phyloP scores from a whole-genome alignment of 2,888 invertebrate species.

The Schizaphis graminum region DNA sequence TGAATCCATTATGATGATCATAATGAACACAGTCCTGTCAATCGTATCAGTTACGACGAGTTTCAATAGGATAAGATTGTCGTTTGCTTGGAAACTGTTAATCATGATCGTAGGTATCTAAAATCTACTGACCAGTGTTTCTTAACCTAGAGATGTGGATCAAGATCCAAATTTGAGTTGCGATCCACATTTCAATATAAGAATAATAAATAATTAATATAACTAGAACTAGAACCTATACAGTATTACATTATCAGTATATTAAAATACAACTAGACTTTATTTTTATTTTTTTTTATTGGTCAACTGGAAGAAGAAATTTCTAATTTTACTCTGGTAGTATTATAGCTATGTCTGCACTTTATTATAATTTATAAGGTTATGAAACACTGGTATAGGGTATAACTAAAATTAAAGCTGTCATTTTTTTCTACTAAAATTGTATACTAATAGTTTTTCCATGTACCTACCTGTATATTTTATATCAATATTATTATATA shows the following conservation, averaged over 20 bases:
- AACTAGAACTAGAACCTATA: not conserved
- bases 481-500: not conserved
- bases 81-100: conserved; percentile 55
- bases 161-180: not conserved
- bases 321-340: not conserved
- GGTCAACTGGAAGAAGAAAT: not conserved
- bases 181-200: not conserved
- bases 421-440: not conserved
- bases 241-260: not conserved
- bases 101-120: conserved; percentile 65
- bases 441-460: not conserved
- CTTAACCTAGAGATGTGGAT: not conserved
- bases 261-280: not conserved
- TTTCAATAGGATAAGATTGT: conserved; percentile 65
- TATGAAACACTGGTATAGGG: not conserved
- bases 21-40: conserved; percentile 58
- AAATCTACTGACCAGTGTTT: not conserved
- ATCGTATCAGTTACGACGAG: conserved; percentile 62
- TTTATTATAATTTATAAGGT: not conserved
- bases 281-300: not conserved
- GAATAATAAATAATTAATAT: not conserved
- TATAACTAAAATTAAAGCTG: not conserved
- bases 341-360: not conserved
- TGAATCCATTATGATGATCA: conserved; percentile 55
- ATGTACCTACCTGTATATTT: not conserved